Evolutionary conservation across 2,797 vertebrate species (phyloP).

Genomic region (Anguilla anguilla): DNA sequence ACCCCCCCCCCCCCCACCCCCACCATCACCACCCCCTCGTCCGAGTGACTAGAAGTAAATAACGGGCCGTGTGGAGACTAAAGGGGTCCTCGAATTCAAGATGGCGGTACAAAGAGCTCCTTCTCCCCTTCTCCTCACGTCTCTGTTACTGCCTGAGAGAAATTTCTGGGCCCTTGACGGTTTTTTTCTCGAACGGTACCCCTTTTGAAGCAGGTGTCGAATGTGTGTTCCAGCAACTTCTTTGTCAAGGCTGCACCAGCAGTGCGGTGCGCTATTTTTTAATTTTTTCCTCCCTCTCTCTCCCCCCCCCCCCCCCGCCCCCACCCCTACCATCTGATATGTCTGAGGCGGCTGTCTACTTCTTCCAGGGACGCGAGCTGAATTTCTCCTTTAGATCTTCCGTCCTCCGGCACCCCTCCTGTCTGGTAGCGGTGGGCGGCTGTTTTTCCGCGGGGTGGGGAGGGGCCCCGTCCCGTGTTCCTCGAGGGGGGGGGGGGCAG

Average conservation of each 20-base stretch:
- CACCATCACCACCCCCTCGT: neutral
- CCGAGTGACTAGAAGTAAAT: neutral
- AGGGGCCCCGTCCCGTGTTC: neutral
- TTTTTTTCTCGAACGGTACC: neutral
- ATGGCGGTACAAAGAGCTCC: neutral
- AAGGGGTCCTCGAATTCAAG: neutral
- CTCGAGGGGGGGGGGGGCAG: neutral
- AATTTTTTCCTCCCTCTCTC: no score
- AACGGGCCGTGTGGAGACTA: neutral
- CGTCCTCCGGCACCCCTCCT: slow-evolving; percentile 26
- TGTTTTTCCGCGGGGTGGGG: neutral
- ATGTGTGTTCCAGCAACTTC: neutral
- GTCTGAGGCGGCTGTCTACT: slow-evolving; percentile 20
- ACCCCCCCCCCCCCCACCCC: neutral
- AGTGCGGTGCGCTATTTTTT: neutral
- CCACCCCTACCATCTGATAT: neutral
- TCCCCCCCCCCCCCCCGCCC: neutral
- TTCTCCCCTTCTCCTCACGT: neutral
- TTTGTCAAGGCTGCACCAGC: neutral
- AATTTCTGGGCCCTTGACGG: neutral
- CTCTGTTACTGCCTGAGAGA: neutral
- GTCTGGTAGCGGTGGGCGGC: slow-evolving; percentile 16
- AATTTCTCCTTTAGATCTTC: slow-evolving; percentile 1
- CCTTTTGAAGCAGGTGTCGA: neutral
- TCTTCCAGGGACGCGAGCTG: slow-evolving; percentile 22